Evolutionary conservation across 2,797 vertebrate genomes (phyloP).

Genomic region (Molothrus aeneus): DNA sequence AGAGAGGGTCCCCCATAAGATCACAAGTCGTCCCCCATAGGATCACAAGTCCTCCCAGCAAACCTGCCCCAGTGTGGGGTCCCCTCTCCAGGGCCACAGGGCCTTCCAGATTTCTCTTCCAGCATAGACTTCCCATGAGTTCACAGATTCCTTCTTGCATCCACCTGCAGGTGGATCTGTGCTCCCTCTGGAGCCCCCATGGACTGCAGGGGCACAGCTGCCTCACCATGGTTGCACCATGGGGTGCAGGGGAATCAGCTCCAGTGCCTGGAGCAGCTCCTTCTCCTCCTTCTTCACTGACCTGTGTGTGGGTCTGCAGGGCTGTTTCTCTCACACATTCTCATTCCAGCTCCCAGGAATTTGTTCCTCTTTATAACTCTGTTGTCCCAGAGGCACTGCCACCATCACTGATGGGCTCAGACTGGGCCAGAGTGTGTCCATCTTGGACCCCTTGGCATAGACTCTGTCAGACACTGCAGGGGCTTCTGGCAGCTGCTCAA

Average conservation of each 20-base stretch:
- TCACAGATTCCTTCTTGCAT: accelerated
- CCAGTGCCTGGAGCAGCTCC: accelerated
- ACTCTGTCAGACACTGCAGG: accelerated
- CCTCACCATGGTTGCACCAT: not conserved
- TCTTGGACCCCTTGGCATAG: not conserved
- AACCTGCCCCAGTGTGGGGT: not conserved
- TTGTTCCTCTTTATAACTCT: not conserved
- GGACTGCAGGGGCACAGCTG: not conserved
- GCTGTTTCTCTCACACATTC: not conserved
- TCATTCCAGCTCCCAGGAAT: not conserved
- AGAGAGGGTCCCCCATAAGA: not conserved
- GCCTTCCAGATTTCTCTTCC: not conserved
- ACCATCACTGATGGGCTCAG: accelerated
- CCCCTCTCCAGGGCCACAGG: not conserved
- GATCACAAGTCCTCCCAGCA: not conserved
- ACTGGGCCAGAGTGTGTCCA: accelerated
- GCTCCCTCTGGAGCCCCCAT: not conserved
- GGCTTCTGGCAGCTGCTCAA: not conserved
- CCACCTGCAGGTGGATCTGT: not conserved
- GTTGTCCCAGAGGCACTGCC: not conserved
- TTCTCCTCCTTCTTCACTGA: not conserved
- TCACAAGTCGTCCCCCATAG: not conserved
- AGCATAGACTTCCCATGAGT: not conserved
- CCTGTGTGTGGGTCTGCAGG: not conserved
- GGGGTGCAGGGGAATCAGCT: not conserved